A percentile compares a stretch with the other conserved stretches of the same genome.
Evolutionary conservation across 2,113 vertebrate species (phyloP).

Genomic region (Acrocephalus arundinaceus): DNA sequence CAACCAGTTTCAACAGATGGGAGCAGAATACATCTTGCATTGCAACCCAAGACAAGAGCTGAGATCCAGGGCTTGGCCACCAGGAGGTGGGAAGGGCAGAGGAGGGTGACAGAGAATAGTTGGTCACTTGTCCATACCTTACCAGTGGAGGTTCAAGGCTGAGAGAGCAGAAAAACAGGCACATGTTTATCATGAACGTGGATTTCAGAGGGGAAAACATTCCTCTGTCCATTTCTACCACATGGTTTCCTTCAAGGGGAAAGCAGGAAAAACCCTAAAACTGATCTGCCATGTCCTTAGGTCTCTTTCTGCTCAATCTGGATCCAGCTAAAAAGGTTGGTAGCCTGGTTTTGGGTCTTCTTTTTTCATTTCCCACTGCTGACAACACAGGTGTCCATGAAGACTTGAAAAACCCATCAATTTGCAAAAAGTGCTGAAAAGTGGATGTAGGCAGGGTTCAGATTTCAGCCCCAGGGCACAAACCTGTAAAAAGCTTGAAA

Average conservation of each 20-base stretch:
- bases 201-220: background rate
- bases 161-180: background rate
- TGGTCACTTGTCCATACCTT: background rate
- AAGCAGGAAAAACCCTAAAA: background rate
- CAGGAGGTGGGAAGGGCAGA: background rate
- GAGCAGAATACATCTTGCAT: too few species aligned
- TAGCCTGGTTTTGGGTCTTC: background rate
- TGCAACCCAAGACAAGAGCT: background rate
- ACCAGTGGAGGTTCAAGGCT: background rate
- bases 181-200: background rate
- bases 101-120: background rate
- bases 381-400: background rate
- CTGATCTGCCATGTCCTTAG: accelerated
- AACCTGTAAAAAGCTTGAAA: background rate
- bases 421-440: background rate
- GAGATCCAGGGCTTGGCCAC: background rate
- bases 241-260: background rate
- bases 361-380: background rate
- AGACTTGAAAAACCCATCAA: background rate
- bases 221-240: background rate
- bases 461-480: background rate
- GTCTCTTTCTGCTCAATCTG: background rate
- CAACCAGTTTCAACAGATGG: too few species aligned
- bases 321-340: background rate
- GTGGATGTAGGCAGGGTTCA: background rate